Evolutionary conservation across 2,888 invertebrate genomes (phyloP).

Genomic region (Caenorhabditis zanzibari): DNA sequence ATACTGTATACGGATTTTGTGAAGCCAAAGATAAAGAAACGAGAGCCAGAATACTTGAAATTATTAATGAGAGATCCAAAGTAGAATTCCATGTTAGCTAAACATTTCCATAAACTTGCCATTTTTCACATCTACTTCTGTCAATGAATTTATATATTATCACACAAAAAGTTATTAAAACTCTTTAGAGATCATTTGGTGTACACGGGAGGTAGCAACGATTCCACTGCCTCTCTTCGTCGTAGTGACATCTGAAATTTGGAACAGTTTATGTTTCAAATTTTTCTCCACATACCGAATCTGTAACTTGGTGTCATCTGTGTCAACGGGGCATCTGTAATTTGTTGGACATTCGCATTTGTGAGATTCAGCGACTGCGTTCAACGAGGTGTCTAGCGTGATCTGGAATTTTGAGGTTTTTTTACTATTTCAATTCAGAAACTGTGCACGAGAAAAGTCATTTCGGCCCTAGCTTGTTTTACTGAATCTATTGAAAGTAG

Average conservation of each 20-base stretch:
- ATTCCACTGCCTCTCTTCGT: constrained; percentile 48
- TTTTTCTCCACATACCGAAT: constrained; percentile 22
- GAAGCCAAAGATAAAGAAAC: constrained; percentile 7
- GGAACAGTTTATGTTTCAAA: background rate
- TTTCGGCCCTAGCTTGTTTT: no score
- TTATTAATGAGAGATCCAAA: constrained; percentile 26
- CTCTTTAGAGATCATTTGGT: constrained; percentile 38
- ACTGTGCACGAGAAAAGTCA: no score
- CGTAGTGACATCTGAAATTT: constrained; percentile 45
- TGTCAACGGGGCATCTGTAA: constrained; percentile 50
- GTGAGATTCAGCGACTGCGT: constrained; percentile 52
- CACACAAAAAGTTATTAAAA: background rate
- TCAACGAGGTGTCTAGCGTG: constrained; percentile 35
- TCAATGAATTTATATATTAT: background rate
- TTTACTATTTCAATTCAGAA: no score
- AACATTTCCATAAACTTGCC: background rate
- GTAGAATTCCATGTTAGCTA: background rate
- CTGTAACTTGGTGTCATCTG: constrained; percentile 52
- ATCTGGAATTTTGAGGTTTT: no score
- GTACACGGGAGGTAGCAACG: constrained; percentile 57
- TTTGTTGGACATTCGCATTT: constrained; percentile 46
- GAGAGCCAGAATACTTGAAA: constrained; percentile 50
- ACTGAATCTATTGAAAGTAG: no score
- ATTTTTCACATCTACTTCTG: background rate
- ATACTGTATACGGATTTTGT: constrained; percentile 54